phyloP scores from a whole-genome alignment of 2,888 invertebrate genomes.

The Synergus umbraculus region DNA sequence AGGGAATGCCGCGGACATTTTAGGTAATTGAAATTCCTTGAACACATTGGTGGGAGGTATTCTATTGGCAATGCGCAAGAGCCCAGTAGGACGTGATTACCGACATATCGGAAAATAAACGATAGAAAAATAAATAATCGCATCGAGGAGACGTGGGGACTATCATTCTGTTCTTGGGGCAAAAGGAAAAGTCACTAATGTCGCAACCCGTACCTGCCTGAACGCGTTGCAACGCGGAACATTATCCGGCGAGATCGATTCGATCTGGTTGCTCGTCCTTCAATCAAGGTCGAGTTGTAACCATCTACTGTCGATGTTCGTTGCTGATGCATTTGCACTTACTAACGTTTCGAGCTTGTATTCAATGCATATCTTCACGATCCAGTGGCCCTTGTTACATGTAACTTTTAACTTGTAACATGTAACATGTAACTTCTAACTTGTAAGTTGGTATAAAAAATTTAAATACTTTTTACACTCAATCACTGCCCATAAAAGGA shows the following conservation, averaged over 20 bases:
- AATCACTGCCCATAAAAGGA: not conserved
- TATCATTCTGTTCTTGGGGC: conserved; percentile 7
- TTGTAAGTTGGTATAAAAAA: too few species aligned
- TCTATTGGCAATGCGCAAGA: not conserved
- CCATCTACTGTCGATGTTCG: conserved; percentile 35
- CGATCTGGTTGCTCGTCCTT: conserved; percentile 44
- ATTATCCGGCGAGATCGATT: conserved; percentile 49
- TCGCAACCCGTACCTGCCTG: conserved; percentile 32
- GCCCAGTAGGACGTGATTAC: conserved; percentile 30
- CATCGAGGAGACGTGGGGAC: not conserved
- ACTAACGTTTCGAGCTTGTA: conserved; percentile 10
- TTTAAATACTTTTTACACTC: not conserved
- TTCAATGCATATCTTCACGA: conserved; percentile 28
- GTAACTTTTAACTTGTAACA: not conserved
- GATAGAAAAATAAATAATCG: conserved; percentile 22
- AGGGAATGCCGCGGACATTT: not conserved
- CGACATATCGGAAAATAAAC: conserved; percentile 36
- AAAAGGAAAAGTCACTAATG: conserved; percentile 35
- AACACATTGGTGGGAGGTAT: not conserved
- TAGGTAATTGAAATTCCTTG: conserved; percentile 7
- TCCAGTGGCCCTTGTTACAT: conserved; percentile 24
- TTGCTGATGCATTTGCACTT: conserved; percentile 32
- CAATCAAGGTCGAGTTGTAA: conserved; percentile 43
- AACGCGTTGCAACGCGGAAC: conserved; percentile 45
- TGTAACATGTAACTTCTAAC: not conserved